Conservation (phyloP, 1,140 invertebrate species). For the Theocolax elegans region DNA sequence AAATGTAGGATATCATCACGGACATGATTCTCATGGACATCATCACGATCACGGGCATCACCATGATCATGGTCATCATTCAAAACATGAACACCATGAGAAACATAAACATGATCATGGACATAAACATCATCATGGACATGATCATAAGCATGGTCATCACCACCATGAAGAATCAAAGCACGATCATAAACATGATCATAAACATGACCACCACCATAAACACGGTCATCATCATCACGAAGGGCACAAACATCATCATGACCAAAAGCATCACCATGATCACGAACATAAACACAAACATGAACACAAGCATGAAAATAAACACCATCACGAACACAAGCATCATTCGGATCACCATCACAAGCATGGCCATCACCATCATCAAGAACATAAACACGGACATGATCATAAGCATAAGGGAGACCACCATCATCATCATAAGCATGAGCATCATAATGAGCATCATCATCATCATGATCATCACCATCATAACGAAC, state of each 20-base stretch:
- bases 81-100: background rate
- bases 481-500: conserved; percentile 38
- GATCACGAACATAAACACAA: conserved; percentile 20
- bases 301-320: conserved; percentile 29
- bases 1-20: background rate
- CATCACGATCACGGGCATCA: conserved; percentile 2
- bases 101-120: conserved; percentile 3
- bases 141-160: background rate
- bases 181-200: conserved; percentile 10
- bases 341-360: conserved; percentile 23
- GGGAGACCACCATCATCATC: conserved; percentile 37
- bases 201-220: conserved; percentile 12
- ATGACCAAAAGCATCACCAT: conserved; percentile 14
- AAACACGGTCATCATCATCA: conserved; percentile 15
- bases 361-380: conserved; percentile 36
- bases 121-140: conserved; percentile 5
- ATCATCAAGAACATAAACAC: conserved; percentile 13
- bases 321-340: conserved; percentile 23
- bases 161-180: background rate
- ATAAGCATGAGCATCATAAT: conserved; percentile 31
- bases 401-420: conserved; percentile 31
- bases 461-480: conserved; percentile 40
- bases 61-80: background rate
- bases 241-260: conserved; percentile 22
- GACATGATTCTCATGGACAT: background rate